These are phyloP conservation scores for Capreolus pygargus DNA, from an alignment of 2,113 vertebrate genomes.

Conservation along the genomic window DNA sequence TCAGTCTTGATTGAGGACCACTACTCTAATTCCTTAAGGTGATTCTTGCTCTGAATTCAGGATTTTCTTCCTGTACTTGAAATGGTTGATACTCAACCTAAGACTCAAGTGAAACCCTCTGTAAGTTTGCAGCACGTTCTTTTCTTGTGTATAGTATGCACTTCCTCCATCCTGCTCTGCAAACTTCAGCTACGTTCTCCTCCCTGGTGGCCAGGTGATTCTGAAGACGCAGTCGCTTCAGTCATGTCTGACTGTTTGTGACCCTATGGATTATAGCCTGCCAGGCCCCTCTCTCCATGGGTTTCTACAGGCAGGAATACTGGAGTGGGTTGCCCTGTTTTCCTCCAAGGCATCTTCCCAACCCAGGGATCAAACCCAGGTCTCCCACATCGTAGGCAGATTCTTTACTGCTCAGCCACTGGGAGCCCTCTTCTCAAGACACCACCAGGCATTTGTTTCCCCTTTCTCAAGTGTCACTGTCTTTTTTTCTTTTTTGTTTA, in stretches of 20 bases:
- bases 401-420: not conserved
- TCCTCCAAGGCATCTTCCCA: not conserved
- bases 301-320: not conserved
- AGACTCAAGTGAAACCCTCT: not conserved
- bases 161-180: not conserved
- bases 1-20: not conserved
- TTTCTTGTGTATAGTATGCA: not conserved
- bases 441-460: not conserved
- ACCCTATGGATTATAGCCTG: not conserved
- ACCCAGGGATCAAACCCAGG: not conserved
- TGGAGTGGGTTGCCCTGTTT: not conserved
- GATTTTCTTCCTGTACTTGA: not conserved
- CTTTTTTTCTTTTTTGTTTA: not conserved
- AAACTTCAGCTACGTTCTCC: not conserved
- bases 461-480: not conserved
- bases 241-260: not conserved
- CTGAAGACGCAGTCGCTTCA: not conserved
- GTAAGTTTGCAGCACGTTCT: not conserved
- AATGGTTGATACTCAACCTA: not conserved
- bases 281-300: not conserved
- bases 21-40: not conserved
- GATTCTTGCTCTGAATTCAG: not conserved
- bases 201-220: not conserved
- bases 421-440: not conserved
- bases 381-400: not conserved